Evolutionary conservation across 2,797 vertebrate species (phyloP).

Genomic region (Bryconaethiops microstoma): DNA sequence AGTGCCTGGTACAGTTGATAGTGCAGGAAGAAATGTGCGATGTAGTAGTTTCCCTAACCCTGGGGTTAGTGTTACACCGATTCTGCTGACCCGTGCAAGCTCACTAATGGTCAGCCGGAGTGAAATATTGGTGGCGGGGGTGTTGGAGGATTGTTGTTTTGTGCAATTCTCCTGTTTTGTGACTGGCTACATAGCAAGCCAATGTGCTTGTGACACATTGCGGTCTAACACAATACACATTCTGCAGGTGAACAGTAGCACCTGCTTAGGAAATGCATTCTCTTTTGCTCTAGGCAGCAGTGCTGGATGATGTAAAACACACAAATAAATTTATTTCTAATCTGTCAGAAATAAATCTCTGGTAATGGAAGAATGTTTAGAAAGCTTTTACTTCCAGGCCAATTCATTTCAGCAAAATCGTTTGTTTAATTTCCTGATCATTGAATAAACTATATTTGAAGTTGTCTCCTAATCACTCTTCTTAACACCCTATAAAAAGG

Average conservation of each 20-base stretch:
- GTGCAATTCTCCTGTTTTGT: background rate
- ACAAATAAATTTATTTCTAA: too few species aligned
- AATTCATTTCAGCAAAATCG: too few species aligned
- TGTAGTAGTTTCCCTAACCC: slow-evolving; percentile 35
- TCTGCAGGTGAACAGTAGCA: slow-evolving; percentile 20
- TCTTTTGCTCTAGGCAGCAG: slow-evolving; percentile 23
- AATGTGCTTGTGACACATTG: slow-evolving; percentile 6
- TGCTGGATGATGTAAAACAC: slow-evolving; percentile 27
- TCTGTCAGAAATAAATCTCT: slow-evolving; percentile 31
- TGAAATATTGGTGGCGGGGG: background rate
- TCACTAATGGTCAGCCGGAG: slow-evolving; percentile 5
- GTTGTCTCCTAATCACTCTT: background rate
- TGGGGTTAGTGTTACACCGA: slow-evolving; percentile 1
- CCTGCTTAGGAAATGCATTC: slow-evolving; percentile 36
- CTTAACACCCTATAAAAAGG: background rate
- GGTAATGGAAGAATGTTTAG: slow-evolving; percentile 22
- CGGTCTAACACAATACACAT: slow-evolving; percentile 6
- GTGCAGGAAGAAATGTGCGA: slow-evolving; percentile 15
- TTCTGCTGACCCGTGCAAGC: slow-evolving; percentile 19
- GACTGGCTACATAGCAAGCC: slow-evolving; percentile 30
- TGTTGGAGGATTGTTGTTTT: slow-evolving; percentile 20
- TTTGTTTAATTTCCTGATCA: too few species aligned
- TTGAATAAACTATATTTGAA: too few species aligned
- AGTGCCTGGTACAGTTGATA: slow-evolving; percentile 1
- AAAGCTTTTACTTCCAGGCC: too few species aligned